Evolutionary conservation across 1,140 invertebrate species (phyloP), one percentile per base, ranked within the genome.

Genomic region (Caligus rogercresseyi): DNA sequence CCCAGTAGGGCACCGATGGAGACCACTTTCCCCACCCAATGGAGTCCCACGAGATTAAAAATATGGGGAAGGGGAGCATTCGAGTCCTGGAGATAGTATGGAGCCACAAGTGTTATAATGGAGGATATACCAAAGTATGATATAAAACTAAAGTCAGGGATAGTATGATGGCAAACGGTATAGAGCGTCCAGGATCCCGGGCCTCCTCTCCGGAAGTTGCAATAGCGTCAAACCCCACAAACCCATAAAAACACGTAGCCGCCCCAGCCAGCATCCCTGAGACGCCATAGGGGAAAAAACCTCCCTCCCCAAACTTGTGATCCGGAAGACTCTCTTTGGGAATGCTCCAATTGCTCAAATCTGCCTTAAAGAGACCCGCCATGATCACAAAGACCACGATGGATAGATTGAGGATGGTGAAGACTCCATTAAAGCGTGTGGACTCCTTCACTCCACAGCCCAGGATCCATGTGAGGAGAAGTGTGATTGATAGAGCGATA

Each of bases 171-270:
- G 86, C 83, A 53, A 93, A 71, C 0, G 89, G 89, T 55, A 94
- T 92, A 58, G 86, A 81, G 65, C 80, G 78, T 72, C 89, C 83
- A 0, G 89, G 89, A 74, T 90, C 90, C 69, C 86, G 86, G 0
- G 88, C 89, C 75, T 93, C 89, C 73, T 93, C 80, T 14, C 77
- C 77, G 0, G 87, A 88, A 3, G 87, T 89, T 13, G 89, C 88
- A 54, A 92, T 82, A 55, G 83, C 81, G 74, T 92, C 89, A 69
- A 92, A 92, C 52, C 88, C 88, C 7, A 91, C 86, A 70, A 90
- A 91, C 24, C 87, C 88, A 70, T 83, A 93, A 73, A 93, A 93
- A 72, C 88, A 92, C 57, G 86, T 89, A 0, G 89, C 88, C 0
- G 89, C 89, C 0, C 88, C 89, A 0, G 79, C 76, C 80, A 88